Percentiles rank a stretch among this genome's conserved stretches.
Conservation (phyloP, 2,888 invertebrate species). For the Lepeophtheirus nordmannii region DNA sequence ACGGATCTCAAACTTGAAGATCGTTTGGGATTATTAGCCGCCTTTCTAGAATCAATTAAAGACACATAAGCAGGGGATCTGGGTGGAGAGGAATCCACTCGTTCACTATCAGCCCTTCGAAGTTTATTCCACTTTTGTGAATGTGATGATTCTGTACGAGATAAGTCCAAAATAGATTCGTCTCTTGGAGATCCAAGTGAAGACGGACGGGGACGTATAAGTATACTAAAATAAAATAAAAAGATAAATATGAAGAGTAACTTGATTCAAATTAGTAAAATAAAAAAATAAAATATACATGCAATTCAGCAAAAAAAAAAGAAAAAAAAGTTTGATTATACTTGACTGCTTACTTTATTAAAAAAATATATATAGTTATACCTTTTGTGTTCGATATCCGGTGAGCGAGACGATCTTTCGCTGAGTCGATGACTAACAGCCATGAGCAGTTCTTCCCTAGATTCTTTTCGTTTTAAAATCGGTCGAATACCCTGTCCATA, state of each 20-base stretch:
- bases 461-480: conserved; percentile 11
- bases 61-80: not conserved
- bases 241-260: not conserved
- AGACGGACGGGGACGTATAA: conserved; percentile 1
- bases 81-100: not conserved
- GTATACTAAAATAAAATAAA: not conserved
- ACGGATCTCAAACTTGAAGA: not conserved
- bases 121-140: not conserved
- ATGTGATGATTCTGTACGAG: not conserved
- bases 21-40: not conserved
- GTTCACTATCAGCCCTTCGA: not conserved
- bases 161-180: not conserved
- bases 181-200: conserved; percentile 7
- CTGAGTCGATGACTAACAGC: conserved; percentile 1
- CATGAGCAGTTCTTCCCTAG: conserved; percentile 3
- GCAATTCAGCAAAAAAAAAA: too few relatives aligned
- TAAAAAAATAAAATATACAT: not conserved
- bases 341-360: too few relatives aligned
- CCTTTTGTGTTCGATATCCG: not conserved
- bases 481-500: not conserved
- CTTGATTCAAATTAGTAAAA: not conserved
- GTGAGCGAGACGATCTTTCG: not conserved
- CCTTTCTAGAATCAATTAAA: not conserved
- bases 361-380: not conserved
- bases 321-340: too few relatives aligned